A percentile compares a stretch with the other conserved stretches of the same genome.
Conservation (phyloP, 2,113 vertebrate species). For the Haliaeetus leucogaster region DNA sequence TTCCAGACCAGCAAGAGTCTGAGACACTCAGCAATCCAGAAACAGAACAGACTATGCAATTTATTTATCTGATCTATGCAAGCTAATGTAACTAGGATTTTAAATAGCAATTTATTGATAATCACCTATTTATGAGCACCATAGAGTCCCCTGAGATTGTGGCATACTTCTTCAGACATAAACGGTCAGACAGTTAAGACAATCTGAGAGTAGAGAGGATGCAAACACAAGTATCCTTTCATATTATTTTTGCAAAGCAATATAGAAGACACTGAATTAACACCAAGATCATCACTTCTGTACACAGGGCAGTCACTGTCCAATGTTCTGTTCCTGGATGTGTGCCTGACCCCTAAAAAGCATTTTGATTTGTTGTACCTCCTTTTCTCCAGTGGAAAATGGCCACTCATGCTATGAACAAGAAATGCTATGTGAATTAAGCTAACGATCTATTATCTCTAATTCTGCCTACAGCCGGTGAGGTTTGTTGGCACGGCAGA, state of each 20-base stretch:
- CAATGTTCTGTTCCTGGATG: background rate
- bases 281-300: background rate
- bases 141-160: background rate
- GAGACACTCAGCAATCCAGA: background rate
- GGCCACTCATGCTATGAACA: background rate
- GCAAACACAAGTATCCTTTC: background rate
- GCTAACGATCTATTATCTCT: background rate
- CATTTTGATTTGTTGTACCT: background rate
- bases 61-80: background rate
- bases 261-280: background rate
- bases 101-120: constrained; percentile 3
- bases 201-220: background rate
- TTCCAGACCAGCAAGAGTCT: background rate
- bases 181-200: background rate
- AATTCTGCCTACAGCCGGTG: background rate
- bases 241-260: background rate
- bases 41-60: background rate
- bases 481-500: background rate
- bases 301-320: background rate
- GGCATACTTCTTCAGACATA: background rate
- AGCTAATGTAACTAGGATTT: background rate
- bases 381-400: background rate
- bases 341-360: background rate
- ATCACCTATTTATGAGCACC: background rate
- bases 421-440: background rate